Base-by-base conservation (phyloP, 2,797 vertebrate species). In the Parauchenoglanis punctatus region DNA sequence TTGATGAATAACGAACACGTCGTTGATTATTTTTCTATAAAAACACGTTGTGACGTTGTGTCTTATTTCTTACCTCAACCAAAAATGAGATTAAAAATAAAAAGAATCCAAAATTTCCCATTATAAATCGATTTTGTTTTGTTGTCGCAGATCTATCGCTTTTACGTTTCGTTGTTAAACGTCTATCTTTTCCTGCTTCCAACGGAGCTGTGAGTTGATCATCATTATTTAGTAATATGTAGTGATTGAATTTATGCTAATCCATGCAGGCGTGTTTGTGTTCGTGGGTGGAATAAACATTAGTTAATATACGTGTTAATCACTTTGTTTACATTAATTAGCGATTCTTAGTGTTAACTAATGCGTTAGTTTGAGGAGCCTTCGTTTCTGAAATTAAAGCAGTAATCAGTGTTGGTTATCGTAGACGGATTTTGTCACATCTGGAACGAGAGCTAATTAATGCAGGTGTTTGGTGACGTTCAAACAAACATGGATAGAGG, bases 321-420 rank as follows among this genome's bases (percentile, higher is more conserved):
- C 78, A 81, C 40, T 46, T 82, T 82, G 40, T 49, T 82, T 82
- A 81, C 20, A 23, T 49, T 82, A 52, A 82, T 82, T 82, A 82
- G 25, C 0, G 40, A 28, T 52, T 15, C 59, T 17, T 5, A 3
- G 44, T 49, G 81, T 49, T 82, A 49, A 52, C 81, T 49, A 67
- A 82, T 20, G 81, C 17, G 0, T 18, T 65, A 28, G 44, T 28
- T 49, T 49, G 25, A 28, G 61, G 81, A 67, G 44, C 25, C 44
- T 49, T 49, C 10, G 44, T 49, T 18, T 52, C 25, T 28, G 4
- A 81, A 67, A 82, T 52, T 18, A 11, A 67, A 67, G 44, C 81
- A 3, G 15, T 52, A 82, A 82, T 82, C 81, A 65, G 11, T 12
- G 31, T 44, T 15, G 31, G 81, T 52, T 67, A 52, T 67, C 15